A percentile compares a stretch with the other conserved stretches of the same genome.
phyloP scores from a whole-genome alignment of 2,113 vertebrate species.

The Apteryx mantelli region DNA sequence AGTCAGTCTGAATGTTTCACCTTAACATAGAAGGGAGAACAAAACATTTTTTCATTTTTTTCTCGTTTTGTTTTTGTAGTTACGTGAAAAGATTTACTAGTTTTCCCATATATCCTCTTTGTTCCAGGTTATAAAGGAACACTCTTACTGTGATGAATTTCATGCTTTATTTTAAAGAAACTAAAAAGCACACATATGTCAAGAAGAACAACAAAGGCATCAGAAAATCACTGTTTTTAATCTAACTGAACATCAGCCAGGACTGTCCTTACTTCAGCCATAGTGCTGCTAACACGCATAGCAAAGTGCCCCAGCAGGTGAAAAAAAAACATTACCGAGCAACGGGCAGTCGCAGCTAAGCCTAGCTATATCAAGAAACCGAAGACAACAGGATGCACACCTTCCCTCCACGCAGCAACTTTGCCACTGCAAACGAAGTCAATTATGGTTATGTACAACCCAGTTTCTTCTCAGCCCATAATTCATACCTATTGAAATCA shows the following conservation, averaged over 20 bases:
- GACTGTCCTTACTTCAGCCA: neutral
- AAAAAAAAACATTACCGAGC: neutral
- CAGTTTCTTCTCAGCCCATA: neutral
- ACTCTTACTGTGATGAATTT: neutral
- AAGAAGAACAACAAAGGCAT: neutral
- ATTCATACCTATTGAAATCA: neutral
- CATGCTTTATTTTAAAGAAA: neutral
- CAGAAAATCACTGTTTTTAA: neutral
- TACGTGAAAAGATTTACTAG: neutral
- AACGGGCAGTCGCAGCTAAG: neutral
- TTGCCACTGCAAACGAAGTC: neutral
- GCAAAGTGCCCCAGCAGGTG: neutral
- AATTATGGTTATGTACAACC: neutral
- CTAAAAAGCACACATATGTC: neutral
- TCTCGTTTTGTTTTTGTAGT: neutral
- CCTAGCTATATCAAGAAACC: neutral
- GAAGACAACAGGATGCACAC: neutral
- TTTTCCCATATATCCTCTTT: neutral
- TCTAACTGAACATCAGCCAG: slow-evolving; percentile 20
- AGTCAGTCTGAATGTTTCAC: neutral
- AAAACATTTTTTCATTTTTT: neutral
- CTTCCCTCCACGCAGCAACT: neutral
- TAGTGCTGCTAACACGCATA: neutral
- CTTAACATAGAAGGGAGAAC: neutral
- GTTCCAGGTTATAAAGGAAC: neutral